phyloP scores from a whole-genome alignment of 1,140 invertebrate genomes.

The Cotesia vestalis region DNA sequence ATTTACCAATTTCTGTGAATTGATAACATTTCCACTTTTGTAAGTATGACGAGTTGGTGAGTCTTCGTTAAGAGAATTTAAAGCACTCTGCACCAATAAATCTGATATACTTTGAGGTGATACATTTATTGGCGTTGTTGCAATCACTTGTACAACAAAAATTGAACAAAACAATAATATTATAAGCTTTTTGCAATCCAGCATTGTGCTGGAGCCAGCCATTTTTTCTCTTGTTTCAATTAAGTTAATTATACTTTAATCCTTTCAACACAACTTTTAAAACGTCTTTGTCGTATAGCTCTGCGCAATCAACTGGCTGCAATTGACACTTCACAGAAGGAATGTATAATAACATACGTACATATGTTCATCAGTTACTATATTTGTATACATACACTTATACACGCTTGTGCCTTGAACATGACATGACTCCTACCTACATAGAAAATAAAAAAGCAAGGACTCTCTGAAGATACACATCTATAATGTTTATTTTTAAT shows the following conservation, averaged over 20 bases:
- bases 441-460: too few species aligned
- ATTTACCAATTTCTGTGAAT: conserved; percentile 54
- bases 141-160: background rate
- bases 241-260: background rate
- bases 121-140: conserved; percentile 42
- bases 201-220: conserved; percentile 10
- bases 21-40: conserved; percentile 53
- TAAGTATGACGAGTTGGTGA: conserved; percentile 52
- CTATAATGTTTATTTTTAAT: too few species aligned
- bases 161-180: conserved; percentile 6
- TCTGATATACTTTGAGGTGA: conserved; percentile 41
- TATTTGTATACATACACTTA: too few species aligned
- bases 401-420: too few species aligned
- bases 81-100: conserved; percentile 46
- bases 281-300: background rate
- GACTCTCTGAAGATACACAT: too few species aligned
- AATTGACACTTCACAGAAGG: too few species aligned
- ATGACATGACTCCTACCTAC: too few species aligned
- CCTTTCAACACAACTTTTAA: background rate
- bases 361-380: background rate
- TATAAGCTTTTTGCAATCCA: background rate
- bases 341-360: background rate
- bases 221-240: conserved; percentile 9
- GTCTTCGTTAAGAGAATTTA: conserved; percentile 50
- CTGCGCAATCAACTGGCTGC: conserved; percentile 8